phyloP scores from a whole-genome alignment of 2,888 invertebrate genomes.

The Tenthredo livida region DNA sequence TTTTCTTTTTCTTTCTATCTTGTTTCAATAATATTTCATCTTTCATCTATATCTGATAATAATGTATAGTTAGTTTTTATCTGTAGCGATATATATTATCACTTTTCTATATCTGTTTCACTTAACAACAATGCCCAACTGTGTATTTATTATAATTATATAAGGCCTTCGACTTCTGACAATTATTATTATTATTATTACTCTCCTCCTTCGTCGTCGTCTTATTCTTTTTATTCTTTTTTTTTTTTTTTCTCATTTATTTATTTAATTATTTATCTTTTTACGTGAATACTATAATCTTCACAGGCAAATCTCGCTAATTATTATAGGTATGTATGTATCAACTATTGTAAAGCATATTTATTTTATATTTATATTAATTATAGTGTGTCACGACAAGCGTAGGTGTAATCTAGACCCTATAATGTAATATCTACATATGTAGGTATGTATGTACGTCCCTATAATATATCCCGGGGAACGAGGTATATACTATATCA shows the following conservation, averaged over 20 bases:
- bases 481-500: not conserved
- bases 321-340: conserved; percentile 33
- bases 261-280: conserved; percentile 41
- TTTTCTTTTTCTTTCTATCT: conserved; percentile 54
- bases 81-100: conserved; percentile 64
- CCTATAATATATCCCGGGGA: not conserved
- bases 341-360: conserved; percentile 31
- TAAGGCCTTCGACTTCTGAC: conserved; percentile 73
- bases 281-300: conserved; percentile 29
- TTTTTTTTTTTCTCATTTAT: conserved; percentile 10
- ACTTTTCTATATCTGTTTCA: conserved; percentile 69
- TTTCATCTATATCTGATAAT: not conserved
- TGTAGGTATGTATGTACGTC: conserved; percentile 18
- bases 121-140: conserved; percentile 78
- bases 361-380: not conserved
- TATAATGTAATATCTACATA: not conserved
- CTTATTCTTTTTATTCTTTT: not conserved
- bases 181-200: conserved; percentile 36
- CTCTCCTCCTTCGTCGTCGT: not conserved
- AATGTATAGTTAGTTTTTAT: not conserved
- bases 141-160: conserved; percentile 73
- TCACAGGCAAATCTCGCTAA: conserved; percentile 14
- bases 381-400: conserved; percentile 16
- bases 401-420: not conserved
- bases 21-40: conserved; percentile 11